phyloP scores from a whole-genome alignment of 2,888 invertebrate species.

The Psylliodes chrysocephalus region DNA sequence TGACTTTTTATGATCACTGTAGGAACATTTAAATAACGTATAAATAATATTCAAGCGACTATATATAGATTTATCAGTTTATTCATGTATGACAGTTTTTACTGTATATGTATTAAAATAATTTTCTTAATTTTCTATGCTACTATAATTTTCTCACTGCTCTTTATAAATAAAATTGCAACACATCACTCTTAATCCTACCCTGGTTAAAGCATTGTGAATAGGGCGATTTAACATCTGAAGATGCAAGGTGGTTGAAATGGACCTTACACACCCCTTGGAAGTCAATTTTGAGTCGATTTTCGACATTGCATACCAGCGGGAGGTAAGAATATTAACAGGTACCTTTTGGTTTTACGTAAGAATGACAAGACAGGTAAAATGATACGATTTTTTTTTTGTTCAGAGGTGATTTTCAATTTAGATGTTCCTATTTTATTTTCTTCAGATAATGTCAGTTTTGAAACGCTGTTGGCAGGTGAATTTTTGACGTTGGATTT shows the following conservation, averaged over 20 bases:
- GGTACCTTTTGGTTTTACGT: slow-evolving; percentile 45
- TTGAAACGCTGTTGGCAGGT: slow-evolving; percentile 7
- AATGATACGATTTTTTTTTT: slow-evolving; percentile 31
- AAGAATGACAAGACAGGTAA: slow-evolving; percentile 46
- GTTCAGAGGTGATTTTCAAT: slow-evolving; percentile 27
- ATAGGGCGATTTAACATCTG: slow-evolving; percentile 57
- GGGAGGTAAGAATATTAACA: slow-evolving; percentile 51
- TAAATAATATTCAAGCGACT: too few species aligned
- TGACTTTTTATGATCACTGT: too few species aligned
- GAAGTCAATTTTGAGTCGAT: slow-evolving; percentile 51
- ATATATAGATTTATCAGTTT: too few species aligned
- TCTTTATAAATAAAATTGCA: too few species aligned
- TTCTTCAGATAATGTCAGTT: slow-evolving; percentile 22
- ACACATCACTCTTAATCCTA: too few species aligned
- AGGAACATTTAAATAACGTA: too few species aligned
- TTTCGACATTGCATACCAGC: slow-evolving; percentile 55
- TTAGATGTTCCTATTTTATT: slow-evolving; percentile 24
- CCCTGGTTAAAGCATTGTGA: slow-evolving; percentile 47
- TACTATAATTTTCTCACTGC: too few species aligned
- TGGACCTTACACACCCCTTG: slow-evolving; percentile 58
- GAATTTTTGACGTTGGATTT: background rate
- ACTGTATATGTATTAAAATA: too few species aligned
- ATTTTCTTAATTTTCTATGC: too few species aligned
- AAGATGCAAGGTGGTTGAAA: slow-evolving; percentile 60
- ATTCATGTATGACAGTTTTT: too few species aligned